A percentile compares a stretch with the other conserved stretches of the same genome.
Conservation (phyloP, 2,888 invertebrate genomes). For the Ernsta delagoae region DNA sequence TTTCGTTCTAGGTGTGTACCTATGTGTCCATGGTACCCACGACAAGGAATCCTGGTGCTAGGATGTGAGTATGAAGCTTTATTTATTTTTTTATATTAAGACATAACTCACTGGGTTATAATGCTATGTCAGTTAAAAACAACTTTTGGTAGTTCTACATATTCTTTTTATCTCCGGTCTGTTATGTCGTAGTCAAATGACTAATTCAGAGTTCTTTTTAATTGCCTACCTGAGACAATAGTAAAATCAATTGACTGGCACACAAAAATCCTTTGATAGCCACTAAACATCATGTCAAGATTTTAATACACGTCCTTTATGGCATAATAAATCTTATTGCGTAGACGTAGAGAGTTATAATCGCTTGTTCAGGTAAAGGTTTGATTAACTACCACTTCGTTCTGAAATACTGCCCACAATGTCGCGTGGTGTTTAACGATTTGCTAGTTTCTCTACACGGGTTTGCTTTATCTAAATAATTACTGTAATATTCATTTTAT, state of each 20-base stretch:
- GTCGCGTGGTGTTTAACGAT: conserved; percentile 39
- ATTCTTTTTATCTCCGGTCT: no score
- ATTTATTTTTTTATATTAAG: no score
- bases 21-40: no score
- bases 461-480: background rate
- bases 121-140: no score
- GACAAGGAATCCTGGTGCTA: no score
- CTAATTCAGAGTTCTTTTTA: background rate
- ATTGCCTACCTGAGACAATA: background rate
- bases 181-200: no score
- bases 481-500: no score
- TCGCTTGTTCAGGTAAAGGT: conserved; percentile 15
- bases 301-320: conserved; percentile 14
- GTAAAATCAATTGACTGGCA: conserved; percentile 20
- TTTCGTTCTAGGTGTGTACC: no score
- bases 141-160: no score
- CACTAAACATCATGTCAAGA: conserved; percentile 10
- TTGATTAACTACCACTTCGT: conserved; percentile 25
- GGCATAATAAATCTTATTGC: conserved; percentile 17
- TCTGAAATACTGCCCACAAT: conserved; percentile 33
- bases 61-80: no score
- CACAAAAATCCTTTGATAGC: conserved; percentile 11
- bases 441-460: background rate
- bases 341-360: conserved; percentile 10
- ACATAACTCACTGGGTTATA: no score